Conservation (phyloP, 2,797 vertebrate genomes). For the Passerculus sandwichensis region DNA sequence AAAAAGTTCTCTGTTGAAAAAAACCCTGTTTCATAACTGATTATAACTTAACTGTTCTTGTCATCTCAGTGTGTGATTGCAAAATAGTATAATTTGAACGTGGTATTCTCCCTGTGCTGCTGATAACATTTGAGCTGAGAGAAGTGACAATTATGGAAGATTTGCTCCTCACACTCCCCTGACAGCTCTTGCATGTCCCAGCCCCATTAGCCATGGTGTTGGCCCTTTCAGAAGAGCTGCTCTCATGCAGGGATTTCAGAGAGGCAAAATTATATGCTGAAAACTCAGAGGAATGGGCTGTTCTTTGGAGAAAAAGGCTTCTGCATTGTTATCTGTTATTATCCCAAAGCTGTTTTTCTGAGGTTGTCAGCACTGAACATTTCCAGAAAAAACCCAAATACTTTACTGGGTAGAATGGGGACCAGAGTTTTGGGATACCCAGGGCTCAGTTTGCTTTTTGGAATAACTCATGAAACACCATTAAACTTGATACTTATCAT, state of each 20-base stretch:
- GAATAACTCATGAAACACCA: neutral
- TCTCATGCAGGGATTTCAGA: neutral
- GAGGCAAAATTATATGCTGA: neutral
- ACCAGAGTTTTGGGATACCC: fast-evolving
- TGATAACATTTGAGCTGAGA: neutral
- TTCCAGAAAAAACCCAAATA: too few relatives aligned
- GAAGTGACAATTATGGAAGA: neutral
- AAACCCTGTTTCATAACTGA: neutral
- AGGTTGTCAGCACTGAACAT: neutral
- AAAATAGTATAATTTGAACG: neutral
- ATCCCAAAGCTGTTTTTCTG: neutral
- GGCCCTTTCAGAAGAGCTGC: neutral
- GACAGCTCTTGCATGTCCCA: neutral
- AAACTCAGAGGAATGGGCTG: neutral
- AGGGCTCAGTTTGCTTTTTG: neutral
- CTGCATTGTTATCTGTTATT: neutral
- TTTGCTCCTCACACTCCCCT: neutral
- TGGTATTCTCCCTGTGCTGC: neutral
- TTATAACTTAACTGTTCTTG: neutral
- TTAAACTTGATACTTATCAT: neutral
- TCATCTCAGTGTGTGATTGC: neutral
- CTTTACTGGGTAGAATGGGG: neutral
- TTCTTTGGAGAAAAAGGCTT: neutral
- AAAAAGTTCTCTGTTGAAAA: neutral
- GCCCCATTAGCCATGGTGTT: neutral